Evolutionary conservation across 2,888 invertebrate species (phyloP), one percentile per base, ranked within the genome.

Genomic region (Alitta virens): DNA sequence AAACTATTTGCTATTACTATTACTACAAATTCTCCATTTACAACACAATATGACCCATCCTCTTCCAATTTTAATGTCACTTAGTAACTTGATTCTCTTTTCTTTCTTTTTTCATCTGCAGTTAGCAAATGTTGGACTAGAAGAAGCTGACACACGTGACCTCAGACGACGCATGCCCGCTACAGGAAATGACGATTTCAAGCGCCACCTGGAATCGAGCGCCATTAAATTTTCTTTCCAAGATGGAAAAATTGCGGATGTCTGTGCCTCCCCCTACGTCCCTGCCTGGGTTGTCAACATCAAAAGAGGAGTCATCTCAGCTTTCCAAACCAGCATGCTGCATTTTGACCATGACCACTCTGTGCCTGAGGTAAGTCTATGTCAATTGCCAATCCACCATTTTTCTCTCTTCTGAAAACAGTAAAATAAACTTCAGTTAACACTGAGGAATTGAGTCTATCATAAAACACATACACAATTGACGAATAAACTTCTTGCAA

Each of bases 281-380:
- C 86, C 88, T 0, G 86, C 87, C 23, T 88, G 89, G 74, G 89
- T 92, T 0, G 86, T 94, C 59, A 95, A 95, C 84, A 87, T 94
- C 78, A 95, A 95, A 85, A 87, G 94, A 68, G 94, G 91, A 2
- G 86, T 94, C 67, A 87, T 92, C 62, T 94, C 94, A 0, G 86
- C 92, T 75, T 86, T 94, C 65, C 94, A 95, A 78, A 94, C 94
- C 78, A 89, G 89, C 65, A 94, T 94, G 94, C 85, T 74, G 2
- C 70, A 93, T 64, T 91, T 94, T 71, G 92, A 92, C 78, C 43
- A 52, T n/a, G 51, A 53, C 54, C 60, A 60, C 55, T 43, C 42
- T n/a, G 60, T 60, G 2, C 23, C 87, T 23, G 93, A 94, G 84
- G 88, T 87, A 78, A 27, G 53, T 46, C 12, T 33, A 33, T 12